Conservation (phyloP, 35 echinoderm and acorn worm genomes). For the Amphiura filiformis region DNA sequence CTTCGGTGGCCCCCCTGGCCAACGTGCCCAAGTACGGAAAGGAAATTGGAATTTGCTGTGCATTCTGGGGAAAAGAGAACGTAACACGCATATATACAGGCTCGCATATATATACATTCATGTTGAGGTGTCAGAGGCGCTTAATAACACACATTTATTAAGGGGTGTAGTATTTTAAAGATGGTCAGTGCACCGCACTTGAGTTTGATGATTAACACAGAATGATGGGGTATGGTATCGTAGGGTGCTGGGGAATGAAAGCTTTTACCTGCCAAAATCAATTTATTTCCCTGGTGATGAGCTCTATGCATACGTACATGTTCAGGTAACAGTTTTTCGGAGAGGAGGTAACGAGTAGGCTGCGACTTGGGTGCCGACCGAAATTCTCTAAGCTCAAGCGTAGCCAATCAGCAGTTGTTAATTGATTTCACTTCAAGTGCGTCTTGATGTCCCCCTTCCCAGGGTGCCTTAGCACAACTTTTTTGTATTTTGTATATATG, state of each 20-base stretch:
- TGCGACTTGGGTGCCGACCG: background rate
- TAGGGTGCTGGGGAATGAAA: background rate
- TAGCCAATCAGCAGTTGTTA: conserved; percentile 7
- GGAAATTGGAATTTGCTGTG: conserved; percentile 11
- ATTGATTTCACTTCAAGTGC: conserved; percentile 6
- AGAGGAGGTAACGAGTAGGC: background rate
- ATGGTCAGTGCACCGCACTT: background rate
- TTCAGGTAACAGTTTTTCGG: background rate
- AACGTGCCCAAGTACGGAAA: background rate
- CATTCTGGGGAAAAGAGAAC: background rate
- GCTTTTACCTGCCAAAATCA: conserved; percentile 14
- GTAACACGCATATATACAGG: background rate
- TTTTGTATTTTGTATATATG: background rate
- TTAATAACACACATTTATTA: conserved; percentile 1
- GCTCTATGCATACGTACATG: background rate
- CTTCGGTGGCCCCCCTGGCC: conserved; percentile 7
- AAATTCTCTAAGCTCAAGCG: background rate
- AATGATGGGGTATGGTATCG: background rate
- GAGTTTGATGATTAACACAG: background rate
- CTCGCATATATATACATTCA: background rate
- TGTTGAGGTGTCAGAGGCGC: background rate
- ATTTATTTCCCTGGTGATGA: background rate
- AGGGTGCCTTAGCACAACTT: background rate
- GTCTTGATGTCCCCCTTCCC: background rate
- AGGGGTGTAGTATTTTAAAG: background rate